Base-by-base conservation (phyloP, 2,888 invertebrate species). In the Halocaridina rubra region DNA sequence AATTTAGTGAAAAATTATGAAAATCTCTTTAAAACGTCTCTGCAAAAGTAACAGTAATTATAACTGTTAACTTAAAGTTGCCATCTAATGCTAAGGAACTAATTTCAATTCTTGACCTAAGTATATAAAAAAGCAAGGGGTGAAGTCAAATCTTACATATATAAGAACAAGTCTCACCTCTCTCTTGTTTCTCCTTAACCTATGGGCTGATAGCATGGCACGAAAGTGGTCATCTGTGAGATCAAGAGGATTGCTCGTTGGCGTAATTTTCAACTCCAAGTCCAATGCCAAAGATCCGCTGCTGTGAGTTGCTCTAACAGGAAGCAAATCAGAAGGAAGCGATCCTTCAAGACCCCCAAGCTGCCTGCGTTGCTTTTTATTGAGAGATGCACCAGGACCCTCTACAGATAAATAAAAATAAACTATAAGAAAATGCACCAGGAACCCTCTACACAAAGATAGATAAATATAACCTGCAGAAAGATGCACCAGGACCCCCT, bases 291-390 rank as follows among this genome's bases (percentile, higher is more conserved):
- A 61, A 57, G 71, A 77, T 24, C 84, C 86, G 30, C 74, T 74
- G 33, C 85, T 86, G 76, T 92, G 90, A 0, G 93, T 93, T 13
- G 93, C 92, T 69, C 91, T 89, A 67, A 93, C 91, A 69, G 91
- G 90, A 46, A 91, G 88, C 86, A 90, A 86, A 67, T 90, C 90
- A 13, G 90, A 89, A 74, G 89, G 89, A 27, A 90, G 88, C n/a
- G 90, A 90, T 74, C 89, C 89, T 89, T 91, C 90, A 24, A 91
- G 88, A 69, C 88, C 86, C 59, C 89, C 88, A 75, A 91, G 87
- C 74, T 93, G 93, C 89, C 93, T 92, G 85, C 93, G 92, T 89
- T 93, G 94, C 89, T 93, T 94, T 86, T 93, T 91, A 33, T 92
- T 92, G 64, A 93, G 91, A 75, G 93, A 92, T 16, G 91, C 90